Evolutionary conservation across 2,797 vertebrate genomes (phyloP).

Genomic region (Sphenopsis melanotis): DNA sequence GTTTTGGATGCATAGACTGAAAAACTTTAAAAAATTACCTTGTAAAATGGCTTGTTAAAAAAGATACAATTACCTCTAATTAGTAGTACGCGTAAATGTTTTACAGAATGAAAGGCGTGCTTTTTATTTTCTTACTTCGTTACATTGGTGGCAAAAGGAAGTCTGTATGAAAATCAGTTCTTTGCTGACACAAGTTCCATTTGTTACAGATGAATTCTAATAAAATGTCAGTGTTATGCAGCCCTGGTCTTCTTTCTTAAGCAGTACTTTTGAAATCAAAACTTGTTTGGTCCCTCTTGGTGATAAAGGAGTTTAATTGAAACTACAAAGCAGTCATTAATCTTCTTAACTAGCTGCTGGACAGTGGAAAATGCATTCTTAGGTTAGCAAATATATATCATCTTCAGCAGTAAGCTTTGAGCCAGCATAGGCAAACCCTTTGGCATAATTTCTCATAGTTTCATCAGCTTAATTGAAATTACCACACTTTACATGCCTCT

Average conservation of each 20-base stretch:
- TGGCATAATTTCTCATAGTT: neutral
- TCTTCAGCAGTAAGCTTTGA: neutral
- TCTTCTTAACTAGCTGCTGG: constrained; percentile 40
- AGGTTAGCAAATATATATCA: neutral
- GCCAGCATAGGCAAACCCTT: neutral
- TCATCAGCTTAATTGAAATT: constrained; percentile 2
- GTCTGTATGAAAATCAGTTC: constrained; percentile 99
- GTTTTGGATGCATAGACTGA: constrained; percentile 99
- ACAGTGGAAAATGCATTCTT: constrained; percentile 19
- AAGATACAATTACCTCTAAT: constrained; percentile 99
- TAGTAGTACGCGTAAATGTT: constrained; percentile 99
- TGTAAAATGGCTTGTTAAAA: constrained; percentile 98
- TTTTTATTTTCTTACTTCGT: constrained; percentile 99
- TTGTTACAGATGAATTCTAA: constrained; percentile 99
- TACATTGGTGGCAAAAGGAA: constrained; percentile 97
- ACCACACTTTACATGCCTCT: neutral
- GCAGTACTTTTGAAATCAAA: constrained; percentile 29
- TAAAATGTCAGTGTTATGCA: constrained; percentile 99
- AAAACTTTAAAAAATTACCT: constrained; percentile 81
- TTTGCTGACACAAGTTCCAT: constrained; percentile 99
- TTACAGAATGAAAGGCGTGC: constrained; percentile 99
- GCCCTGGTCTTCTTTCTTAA: constrained; percentile 77
- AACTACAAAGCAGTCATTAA: constrained; percentile 36
- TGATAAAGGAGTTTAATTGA: constrained; percentile 43
- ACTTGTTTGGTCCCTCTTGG: neutral